phyloP scores from a whole-genome alignment of 2,113 vertebrate species.

The Desmodus rotundus region DNA sequence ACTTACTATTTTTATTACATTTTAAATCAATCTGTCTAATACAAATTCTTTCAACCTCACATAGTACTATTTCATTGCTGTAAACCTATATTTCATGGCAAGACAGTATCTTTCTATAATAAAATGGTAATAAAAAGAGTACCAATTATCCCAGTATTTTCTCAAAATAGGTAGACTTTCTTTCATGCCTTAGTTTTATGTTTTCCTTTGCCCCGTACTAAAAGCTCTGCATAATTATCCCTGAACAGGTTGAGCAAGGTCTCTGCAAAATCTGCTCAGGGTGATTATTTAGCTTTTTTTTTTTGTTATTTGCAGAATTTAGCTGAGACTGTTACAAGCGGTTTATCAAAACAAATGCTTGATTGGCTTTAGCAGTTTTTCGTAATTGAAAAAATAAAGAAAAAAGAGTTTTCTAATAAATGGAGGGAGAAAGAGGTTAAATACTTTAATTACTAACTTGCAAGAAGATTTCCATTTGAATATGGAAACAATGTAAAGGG shows the following conservation, averaged over 20 bases:
- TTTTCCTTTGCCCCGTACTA: conserved; percentile 78
- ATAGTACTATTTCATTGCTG: conserved; percentile 66
- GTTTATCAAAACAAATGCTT: conserved; percentile 82
- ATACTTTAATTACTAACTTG: conserved; percentile 77
- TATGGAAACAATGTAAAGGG: conserved; percentile 68
- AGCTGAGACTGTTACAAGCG: conserved; percentile 79
- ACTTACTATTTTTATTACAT: conserved; percentile 72
- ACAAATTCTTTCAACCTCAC: conserved; percentile 39
- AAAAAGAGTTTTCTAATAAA: conserved; percentile 80
- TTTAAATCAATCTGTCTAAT: conserved; percentile 70
- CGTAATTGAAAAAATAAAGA: conserved; percentile 78
- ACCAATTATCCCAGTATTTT: conserved; percentile 79
- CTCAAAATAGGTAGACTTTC: conserved; percentile 80
- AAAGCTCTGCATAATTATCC: conserved; percentile 80
- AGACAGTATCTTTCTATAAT: conserved; percentile 72
- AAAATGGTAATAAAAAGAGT: conserved; percentile 80
- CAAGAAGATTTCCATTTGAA: conserved; percentile 77
- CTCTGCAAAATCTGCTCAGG: conserved; percentile 74
- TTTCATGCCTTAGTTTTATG: conserved; percentile 81
- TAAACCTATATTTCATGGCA: conserved; percentile 65
- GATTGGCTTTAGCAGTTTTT: conserved; percentile 77
- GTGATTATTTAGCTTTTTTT: conserved; percentile 76
- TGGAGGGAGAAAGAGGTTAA: conserved; percentile 77
- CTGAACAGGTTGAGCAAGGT: conserved; percentile 79
- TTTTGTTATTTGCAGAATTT: conserved; percentile 81